phyloP scores from a whole-genome alignment of 2,113 vertebrate genomes.

The Emydura subglobosa region DNA sequence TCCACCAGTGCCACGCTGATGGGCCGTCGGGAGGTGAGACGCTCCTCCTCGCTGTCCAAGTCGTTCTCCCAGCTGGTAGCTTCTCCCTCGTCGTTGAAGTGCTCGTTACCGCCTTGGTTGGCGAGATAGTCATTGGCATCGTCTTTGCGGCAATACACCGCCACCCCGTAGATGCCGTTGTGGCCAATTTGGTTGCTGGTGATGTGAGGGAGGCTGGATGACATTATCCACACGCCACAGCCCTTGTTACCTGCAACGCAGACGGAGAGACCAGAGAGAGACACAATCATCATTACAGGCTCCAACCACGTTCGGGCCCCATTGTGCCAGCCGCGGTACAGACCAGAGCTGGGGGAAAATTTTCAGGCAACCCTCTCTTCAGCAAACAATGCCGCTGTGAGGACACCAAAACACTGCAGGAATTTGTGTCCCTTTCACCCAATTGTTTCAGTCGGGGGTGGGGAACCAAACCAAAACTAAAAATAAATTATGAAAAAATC shows the following conservation, averaged over 20 bases:
- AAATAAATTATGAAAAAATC: too few relatives aligned
- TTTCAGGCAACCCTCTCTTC: too few relatives aligned
- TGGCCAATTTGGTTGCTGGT: slow-evolving; percentile 88
- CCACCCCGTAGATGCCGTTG: slow-evolving; percentile 89
- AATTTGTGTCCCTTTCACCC: not conserved
- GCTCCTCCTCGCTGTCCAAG: slow-evolving; percentile 87
- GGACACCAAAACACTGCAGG: not conserved
- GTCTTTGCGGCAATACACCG: slow-evolving; percentile 90
- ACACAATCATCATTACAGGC: not conserved
- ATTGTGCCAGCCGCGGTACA: not conserved
- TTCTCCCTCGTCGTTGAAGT: slow-evolving; percentile 90
- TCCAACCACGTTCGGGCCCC: not conserved
- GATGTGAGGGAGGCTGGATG: slow-evolving; percentile 91
- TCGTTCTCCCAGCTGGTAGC: slow-evolving; percentile 87
- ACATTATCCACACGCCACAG: slow-evolving; percentile 92
- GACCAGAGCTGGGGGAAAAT: not conserved
- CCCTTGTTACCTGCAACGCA: slow-evolving; percentile 86
- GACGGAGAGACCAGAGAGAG: rapidly evolving
- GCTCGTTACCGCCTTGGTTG: slow-evolving; percentile 83
- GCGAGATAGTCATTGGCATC: slow-evolving; percentile 78
- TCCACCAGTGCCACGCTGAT: slow-evolving; percentile 88
- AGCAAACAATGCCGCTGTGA: not conserved
- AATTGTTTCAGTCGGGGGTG: not conserved
- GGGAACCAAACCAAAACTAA: too few relatives aligned
- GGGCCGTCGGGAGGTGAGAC: slow-evolving; percentile 76